Percentiles rank a stretch among this genome's conserved stretches.
These are phyloP conservation scores for Dufourea novaeangliae DNA, from an alignment of 1,140 invertebrate species.

Conservation along the genomic window DNA sequence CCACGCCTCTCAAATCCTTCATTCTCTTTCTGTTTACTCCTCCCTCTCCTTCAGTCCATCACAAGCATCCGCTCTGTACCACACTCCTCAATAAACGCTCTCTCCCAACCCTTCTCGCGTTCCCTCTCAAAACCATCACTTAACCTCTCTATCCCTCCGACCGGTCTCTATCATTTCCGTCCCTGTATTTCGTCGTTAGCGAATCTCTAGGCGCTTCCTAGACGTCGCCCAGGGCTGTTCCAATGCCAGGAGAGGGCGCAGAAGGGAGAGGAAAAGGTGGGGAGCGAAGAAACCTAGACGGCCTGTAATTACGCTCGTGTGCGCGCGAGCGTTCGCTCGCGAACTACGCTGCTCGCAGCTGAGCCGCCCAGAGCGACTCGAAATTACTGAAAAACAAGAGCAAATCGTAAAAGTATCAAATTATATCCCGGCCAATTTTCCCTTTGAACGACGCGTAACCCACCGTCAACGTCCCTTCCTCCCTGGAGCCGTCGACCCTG, in stretches of 20 bases:
- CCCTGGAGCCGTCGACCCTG: conserved; percentile 20
- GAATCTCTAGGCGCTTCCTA: conserved; percentile 69
- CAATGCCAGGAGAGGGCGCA: neutral
- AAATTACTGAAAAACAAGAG: conserved; percentile 80
- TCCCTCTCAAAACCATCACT: neutral
- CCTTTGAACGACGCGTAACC: neutral
- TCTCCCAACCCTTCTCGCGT: neutral
- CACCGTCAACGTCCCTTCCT: neutral
- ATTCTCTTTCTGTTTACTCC: too few relatives aligned
- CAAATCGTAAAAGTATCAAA: conserved; percentile 78
- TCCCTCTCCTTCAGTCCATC: too few relatives aligned
- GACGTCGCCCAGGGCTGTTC: conserved; percentile 65
- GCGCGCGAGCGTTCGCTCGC: too few relatives aligned
- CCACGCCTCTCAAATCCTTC: too few relatives aligned
- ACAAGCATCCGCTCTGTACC: too few relatives aligned
- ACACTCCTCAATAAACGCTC: too few relatives aligned
- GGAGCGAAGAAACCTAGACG: conserved; percentile 58
- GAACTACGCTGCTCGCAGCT: conserved; percentile 70
- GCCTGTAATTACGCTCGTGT: conserved; percentile 77
- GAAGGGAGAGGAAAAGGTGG: neutral
- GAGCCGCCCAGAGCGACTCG: conserved; percentile 76
- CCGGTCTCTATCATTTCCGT: conserved; percentile 1
- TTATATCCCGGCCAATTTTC: conserved; percentile 68
- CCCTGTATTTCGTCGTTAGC: conserved; percentile 35
- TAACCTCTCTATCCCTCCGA: neutral